Evolutionary conservation across 2,113 vertebrate species (phyloP).

Genomic region (Hyaena hyaena): DNA sequence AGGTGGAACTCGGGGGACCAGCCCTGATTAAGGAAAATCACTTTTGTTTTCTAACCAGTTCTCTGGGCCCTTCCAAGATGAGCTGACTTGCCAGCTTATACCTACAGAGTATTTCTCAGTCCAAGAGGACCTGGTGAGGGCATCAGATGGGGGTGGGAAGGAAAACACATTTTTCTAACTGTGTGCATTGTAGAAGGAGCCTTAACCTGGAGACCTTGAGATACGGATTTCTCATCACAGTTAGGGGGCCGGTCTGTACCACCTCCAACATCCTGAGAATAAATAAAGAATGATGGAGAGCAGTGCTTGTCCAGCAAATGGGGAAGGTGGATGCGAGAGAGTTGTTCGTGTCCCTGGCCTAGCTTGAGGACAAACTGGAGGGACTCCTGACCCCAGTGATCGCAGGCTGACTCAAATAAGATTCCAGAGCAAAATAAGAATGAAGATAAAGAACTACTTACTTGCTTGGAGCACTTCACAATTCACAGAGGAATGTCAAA

Average conservation of each 20-base stretch:
- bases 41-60: slow-evolving; percentile 45
- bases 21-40: slow-evolving; percentile 70
- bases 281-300: not conserved
- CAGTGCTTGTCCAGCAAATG: not conserved
- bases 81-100: not conserved
- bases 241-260: not conserved
- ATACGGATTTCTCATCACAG: not conserved
- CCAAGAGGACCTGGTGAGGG: not conserved
- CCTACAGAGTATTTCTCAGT: not conserved
- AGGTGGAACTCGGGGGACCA: slow-evolving; percentile 61
- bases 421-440: not conserved
- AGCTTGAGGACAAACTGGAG: not conserved
- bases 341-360: not conserved
- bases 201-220: not conserved
- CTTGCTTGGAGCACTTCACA: not conserved
- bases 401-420: too few relatives aligned
- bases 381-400: not conserved
- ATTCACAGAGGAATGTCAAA: not conserved
- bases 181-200: not conserved
- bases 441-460: not conserved
- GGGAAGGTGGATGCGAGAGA: not conserved
- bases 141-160: too few relatives aligned
- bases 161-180: not conserved
- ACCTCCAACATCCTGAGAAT: not conserved
- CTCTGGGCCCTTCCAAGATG: not conserved